Conservation (phyloP, 1,140 invertebrate genomes). For the Drosophila mayri region DNA sequence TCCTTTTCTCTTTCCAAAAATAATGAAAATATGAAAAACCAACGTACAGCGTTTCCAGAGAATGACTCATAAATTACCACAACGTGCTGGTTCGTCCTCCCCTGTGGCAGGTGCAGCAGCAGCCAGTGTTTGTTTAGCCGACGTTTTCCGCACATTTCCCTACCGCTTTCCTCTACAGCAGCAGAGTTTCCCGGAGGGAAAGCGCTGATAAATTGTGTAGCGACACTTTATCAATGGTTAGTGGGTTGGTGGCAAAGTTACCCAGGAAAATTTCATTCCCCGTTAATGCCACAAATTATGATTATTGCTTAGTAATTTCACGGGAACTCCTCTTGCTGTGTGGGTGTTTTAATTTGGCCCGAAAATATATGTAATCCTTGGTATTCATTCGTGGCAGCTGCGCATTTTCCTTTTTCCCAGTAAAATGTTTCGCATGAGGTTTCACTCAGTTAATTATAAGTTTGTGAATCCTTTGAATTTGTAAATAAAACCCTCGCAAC, state of each 20-base stretch:
- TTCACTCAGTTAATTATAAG: constrained; percentile 53
- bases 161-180: background rate
- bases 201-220: constrained; percentile 50
- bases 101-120: constrained; percentile 68
- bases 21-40: constrained; percentile 58
- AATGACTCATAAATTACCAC: constrained; percentile 78
- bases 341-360: constrained; percentile 55
- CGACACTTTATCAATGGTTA: constrained; percentile 53
- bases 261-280: constrained; percentile 29
- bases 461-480: constrained; percentile 47
- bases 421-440: constrained; percentile 15
- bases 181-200: constrained; percentile 17
- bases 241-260: constrained; percentile 13
- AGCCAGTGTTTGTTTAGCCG: constrained; percentile 36
- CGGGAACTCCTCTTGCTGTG: constrained; percentile 1
- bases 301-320: constrained; percentile 77
- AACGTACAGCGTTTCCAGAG: constrained; percentile 48
- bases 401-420: constrained; percentile 13
- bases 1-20: constrained; percentile 27
- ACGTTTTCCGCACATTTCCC: constrained; percentile 23
- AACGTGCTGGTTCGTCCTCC: constrained; percentile 54
- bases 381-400: constrained; percentile 38
- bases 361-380: constrained; percentile 29
- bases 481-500: background rate
- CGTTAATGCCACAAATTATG: constrained; percentile 76